Evolutionary conservation across 2,888 invertebrate genomes (phyloP).

Genomic region (Mimas tiliae): DNA sequence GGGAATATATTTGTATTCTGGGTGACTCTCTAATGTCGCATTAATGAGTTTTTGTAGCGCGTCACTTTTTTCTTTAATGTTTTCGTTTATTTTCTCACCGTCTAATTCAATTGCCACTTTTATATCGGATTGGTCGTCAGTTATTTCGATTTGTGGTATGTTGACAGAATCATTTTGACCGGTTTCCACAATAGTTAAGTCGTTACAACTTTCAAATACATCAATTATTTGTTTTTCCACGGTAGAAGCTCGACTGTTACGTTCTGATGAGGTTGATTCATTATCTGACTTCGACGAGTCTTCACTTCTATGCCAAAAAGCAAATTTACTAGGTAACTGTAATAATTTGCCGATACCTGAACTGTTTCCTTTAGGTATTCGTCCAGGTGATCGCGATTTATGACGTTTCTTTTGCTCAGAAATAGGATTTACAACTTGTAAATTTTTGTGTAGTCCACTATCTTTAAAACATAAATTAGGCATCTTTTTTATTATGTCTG

Average conservation of each 20-base stretch:
- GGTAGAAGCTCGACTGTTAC: slow-evolving; percentile 68
- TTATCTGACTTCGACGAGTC: slow-evolving; percentile 62
- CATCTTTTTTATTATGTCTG: slow-evolving; percentile 31
- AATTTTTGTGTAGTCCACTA: slow-evolving; percentile 62
- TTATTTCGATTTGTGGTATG: slow-evolving; percentile 38
- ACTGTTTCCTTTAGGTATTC: slow-evolving; percentile 56
- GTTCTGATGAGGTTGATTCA: slow-evolving; percentile 59
- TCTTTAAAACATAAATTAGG: slow-evolving; percentile 47
- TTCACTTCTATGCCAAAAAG: slow-evolving; percentile 82
- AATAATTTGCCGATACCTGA: slow-evolving; percentile 77
- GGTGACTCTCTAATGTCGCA: slow-evolving; percentile 73
- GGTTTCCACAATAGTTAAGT: slow-evolving; percentile 44
- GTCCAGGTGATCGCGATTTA: slow-evolving; percentile 69
- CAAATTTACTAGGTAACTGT: slow-evolving; percentile 83
- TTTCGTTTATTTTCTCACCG: slow-evolving; percentile 55
- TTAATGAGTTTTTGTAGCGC: slow-evolving; percentile 73
- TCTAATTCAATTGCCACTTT: slow-evolving; percentile 39
- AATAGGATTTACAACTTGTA: slow-evolving; percentile 58
- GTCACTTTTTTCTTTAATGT: slow-evolving; percentile 73
- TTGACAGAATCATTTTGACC: slow-evolving; percentile 33
- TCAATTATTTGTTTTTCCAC: slow-evolving; percentile 53
- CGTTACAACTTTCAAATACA: slow-evolving; percentile 63
- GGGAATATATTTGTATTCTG: slow-evolving; percentile 73
- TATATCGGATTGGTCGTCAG: slow-evolving; percentile 39
- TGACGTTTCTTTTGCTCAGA: slow-evolving; percentile 62